A percentile compares a stretch with the other conserved stretches of the same genome.
Conservation (phyloP, 2,113 vertebrate species). For the Steatornis caripensis region DNA sequence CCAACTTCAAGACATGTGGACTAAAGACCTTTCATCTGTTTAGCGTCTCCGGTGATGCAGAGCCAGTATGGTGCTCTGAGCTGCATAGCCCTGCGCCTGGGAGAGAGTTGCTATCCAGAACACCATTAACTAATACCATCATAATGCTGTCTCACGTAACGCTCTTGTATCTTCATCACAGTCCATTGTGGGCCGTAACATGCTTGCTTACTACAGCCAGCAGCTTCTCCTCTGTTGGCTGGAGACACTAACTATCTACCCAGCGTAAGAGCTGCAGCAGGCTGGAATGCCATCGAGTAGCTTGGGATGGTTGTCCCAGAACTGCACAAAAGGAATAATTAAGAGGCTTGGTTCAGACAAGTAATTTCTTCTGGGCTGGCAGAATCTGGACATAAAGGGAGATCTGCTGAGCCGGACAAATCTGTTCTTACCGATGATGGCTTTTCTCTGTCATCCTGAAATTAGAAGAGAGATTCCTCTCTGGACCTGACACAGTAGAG, state of each 20-base stretch:
- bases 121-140: background rate
- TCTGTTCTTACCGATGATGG: background rate
- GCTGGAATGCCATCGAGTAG: background rate
- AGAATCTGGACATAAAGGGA: conserved; percentile 18
- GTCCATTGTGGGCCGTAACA: background rate
- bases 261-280: background rate
- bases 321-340: conserved; percentile 26
- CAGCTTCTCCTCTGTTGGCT: background rate
- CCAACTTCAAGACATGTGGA: background rate
- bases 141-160: background rate
- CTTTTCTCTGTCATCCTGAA: background rate
- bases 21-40: background rate
- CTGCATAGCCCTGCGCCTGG: background rate
- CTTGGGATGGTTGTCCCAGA: background rate
- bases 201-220: background rate
- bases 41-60: background rate
- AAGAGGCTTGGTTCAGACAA: background rate
- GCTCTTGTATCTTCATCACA: background rate
- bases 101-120: background rate
- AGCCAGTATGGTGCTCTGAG: background rate
- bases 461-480: background rate
- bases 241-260: background rate
- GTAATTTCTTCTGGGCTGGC: background rate
- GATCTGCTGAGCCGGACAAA: background rate
- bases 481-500: background rate